Evolutionary conservation across 2,113 vertebrate genomes (phyloP).

Genomic region (Amazona vittata): DNA sequence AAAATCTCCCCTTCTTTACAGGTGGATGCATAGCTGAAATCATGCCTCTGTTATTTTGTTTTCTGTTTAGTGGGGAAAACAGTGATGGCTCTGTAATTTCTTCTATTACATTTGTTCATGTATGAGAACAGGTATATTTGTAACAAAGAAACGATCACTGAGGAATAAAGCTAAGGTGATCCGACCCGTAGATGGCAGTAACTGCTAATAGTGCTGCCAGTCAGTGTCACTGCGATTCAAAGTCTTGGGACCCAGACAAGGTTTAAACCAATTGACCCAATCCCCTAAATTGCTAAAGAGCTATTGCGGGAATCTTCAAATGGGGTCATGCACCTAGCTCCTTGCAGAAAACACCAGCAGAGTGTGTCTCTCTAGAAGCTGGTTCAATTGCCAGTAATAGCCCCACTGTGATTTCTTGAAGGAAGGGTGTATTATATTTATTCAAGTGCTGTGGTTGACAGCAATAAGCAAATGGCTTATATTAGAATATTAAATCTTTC

Average conservation of each 20-base stretch:
- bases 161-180: not conserved
- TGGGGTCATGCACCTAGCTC: not conserved
- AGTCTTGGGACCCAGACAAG: not conserved
- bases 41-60: not conserved
- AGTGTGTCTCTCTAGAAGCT: not conserved
- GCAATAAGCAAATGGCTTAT: not conserved
- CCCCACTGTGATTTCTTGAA: not conserved
- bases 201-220: not conserved
- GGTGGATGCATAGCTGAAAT: not conserved
- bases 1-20: not conserved
- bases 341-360: not conserved
- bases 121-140: not conserved
- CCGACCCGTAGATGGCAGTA: constrained; percentile 61
- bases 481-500: not conserved
- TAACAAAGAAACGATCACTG: not conserved
- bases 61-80: not conserved
- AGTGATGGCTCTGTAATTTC: not conserved
- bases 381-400: not conserved
- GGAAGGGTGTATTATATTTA: not conserved
- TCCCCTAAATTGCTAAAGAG: not conserved
- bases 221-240: not conserved
- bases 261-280: constrained; percentile 7
- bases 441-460: not conserved
- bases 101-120: not conserved
- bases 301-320: not conserved